Base-by-base conservation (phyloP, 1,140 invertebrate genomes). In the Colletes gigas region DNA sequence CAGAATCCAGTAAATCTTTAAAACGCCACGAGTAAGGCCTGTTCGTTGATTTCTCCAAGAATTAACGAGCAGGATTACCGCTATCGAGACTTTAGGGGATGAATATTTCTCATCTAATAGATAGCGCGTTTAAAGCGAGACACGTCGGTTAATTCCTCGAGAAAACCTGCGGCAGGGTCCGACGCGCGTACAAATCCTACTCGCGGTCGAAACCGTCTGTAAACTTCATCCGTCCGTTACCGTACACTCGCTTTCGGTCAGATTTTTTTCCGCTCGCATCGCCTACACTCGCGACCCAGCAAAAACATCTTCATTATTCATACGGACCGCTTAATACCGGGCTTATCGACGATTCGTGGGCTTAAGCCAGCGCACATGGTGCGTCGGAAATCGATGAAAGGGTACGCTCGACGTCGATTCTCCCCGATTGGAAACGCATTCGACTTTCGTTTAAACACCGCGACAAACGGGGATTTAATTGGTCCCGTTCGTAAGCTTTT, bases 281-380 rank as follows among this genome's bases (percentile, higher is more conserved):
- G 30, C 17, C 1, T 50, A 15, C 17, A 12, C 55, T 41, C 10
- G 14, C 14, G 19, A 10, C 3, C 0, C 14, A 3, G 30, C 14
- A 44, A 62, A 63, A 71, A 62, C 76, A 17, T 63, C 69, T 67
- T 75, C 62, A 41, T 74, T 59, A 74, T 72, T 72, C 68, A 57
- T 41, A 39, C 10, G 50, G 10, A 17, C 14, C 69, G 52, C 21
- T 60, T 80, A 74, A 74, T 80, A 15, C 39, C 59, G 8, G 50
- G 52, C 19, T 73, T 78, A 78, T 47, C 47, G 59, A 9, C 15
- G 19, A 57, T 73, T 65, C 19, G 30, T 12, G 19, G n/a, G 39
- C 50, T n/a, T 41, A 66, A 57, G 15, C 57, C 7, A 5, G 30
- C 17, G 41, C 54, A 50, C 41, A 19, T 12, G 65, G 41, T 50